These are phyloP conservation scores for Sarcophaga rosellei DNA, from an alignment of 2,888 invertebrate species.

Conservation along the genomic window DNA sequence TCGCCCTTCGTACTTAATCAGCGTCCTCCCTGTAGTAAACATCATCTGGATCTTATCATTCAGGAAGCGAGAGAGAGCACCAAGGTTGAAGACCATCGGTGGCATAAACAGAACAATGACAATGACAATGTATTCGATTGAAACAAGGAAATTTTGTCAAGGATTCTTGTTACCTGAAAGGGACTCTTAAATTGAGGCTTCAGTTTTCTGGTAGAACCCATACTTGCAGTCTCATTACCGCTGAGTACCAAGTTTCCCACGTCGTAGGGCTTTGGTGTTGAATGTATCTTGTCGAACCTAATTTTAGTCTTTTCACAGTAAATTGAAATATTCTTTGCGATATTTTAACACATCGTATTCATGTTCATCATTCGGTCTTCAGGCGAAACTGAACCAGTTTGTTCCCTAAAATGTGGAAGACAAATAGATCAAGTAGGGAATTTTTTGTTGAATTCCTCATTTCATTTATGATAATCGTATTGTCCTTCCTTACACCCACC, in stretches of 20 bases:
- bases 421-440: too few species aligned
- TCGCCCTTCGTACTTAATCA: too few species aligned
- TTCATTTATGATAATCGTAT: background rate
- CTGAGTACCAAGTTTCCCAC: conserved; percentile 19
- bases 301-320: background rate
- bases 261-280: conserved; percentile 5
- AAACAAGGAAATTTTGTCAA: conserved; percentile 67
- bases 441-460: background rate
- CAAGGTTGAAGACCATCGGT: too few species aligned
- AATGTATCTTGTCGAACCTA: conserved; percentile 6
- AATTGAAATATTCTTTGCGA: too few species aligned
- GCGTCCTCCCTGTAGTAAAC: too few species aligned
- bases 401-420: conserved; percentile 4
- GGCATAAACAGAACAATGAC: too few species aligned
- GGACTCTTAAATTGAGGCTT: conserved; percentile 65
- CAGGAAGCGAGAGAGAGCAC: too few species aligned
- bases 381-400: background rate
- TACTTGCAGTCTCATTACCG: conserved; percentile 18
- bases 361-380: too few species aligned
- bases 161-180: conserved; percentile 51
- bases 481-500: conserved; percentile 34
- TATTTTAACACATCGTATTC: too few species aligned
- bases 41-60: too few species aligned
- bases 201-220: conserved; percentile 58
- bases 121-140: too few species aligned